Evolutionary conservation across 2,888 invertebrate genomes (phyloP).

Genomic region (Tiliacea aurago): DNA sequence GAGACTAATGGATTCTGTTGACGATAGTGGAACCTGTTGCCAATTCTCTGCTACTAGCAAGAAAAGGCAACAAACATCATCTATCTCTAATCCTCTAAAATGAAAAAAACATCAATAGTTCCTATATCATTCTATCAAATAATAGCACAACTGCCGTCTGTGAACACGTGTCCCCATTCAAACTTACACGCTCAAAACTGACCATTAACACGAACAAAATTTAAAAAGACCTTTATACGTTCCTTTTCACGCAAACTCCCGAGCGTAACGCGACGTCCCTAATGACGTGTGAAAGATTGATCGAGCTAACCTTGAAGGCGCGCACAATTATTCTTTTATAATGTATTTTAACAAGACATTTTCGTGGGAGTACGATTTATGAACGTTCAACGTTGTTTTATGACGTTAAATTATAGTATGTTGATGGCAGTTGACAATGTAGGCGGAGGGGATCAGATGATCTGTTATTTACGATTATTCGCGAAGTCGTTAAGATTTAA

Average conservation of each 20-base stretch:
- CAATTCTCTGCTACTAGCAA: slow-evolving; percentile 35
- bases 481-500: slow-evolving; percentile 63
- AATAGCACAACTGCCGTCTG: slow-evolving; percentile 16
- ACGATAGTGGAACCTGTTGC: slow-evolving; percentile 55
- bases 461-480: slow-evolving; percentile 67
- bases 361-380: slow-evolving; percentile 71
- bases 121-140: slow-evolving; percentile 44
- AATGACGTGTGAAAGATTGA: slow-evolving; percentile 75
- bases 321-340: slow-evolving; percentile 71
- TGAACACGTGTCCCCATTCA: slow-evolving; percentile 57
- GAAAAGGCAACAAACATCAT: slow-evolving; percentile 17
- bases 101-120: slow-evolving; percentile 24
- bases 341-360: slow-evolving; percentile 71
- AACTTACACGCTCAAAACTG: slow-evolving; percentile 55
- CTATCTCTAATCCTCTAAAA: slow-evolving; percentile 23
- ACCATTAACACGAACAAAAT: slow-evolving; percentile 64
- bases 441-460: slow-evolving; percentile 64
- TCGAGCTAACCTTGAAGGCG: slow-evolving; percentile 70
- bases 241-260: slow-evolving; percentile 68
- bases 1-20: slow-evolving; percentile 56
- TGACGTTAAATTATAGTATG: slow-evolving; percentile 67
- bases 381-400: slow-evolving; percentile 68
- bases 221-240: slow-evolving; percentile 57
- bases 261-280: slow-evolving; percentile 77
- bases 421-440: slow-evolving; percentile 68